phyloP scores from a whole-genome alignment of 1,140 invertebrate genomes.

The Batillaria attramentaria region DNA sequence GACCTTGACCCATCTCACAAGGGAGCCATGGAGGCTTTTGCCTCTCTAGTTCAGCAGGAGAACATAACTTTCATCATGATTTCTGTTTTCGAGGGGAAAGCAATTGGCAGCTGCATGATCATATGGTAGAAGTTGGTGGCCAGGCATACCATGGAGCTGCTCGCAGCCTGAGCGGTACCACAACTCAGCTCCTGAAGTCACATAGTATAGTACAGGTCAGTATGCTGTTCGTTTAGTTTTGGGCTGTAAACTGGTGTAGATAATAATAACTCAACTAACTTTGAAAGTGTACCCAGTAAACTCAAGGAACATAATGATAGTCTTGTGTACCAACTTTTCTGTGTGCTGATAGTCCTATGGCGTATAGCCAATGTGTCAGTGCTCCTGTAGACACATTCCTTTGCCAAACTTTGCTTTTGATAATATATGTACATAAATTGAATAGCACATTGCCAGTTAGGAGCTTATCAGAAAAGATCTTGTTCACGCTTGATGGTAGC shows the following conservation, averaged over 20 bases:
- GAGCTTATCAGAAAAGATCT: background rate
- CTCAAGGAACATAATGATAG: too few species aligned
- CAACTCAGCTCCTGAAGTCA: slow-evolving; percentile 58
- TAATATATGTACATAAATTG: background rate
- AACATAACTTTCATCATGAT: background rate
- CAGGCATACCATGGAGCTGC: slow-evolving; percentile 54
- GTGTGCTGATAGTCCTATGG: background rate
- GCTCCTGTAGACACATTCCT: background rate
- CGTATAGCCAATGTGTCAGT: background rate
- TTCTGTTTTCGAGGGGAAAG: slow-evolving; percentile 62
- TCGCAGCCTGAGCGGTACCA: slow-evolving; percentile 56
- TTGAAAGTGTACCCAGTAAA: background rate
- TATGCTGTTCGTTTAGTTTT: background rate
- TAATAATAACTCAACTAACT: too few species aligned
- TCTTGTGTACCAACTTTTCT: background rate
- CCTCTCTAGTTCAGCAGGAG: background rate
- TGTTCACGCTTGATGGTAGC: background rate
- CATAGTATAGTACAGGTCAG: slow-evolving; percentile 56
- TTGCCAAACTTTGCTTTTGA: background rate
- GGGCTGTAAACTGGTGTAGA: background rate
- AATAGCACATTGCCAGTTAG: background rate
- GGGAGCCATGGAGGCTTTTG: too few species aligned
- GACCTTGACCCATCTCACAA: too few species aligned
- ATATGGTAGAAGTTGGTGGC: slow-evolving; percentile 54
- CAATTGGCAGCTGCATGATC: slow-evolving; percentile 51